phyloP scores from a whole-genome alignment of 2,888 invertebrate species.

The Blomia tropicalis region DNA sequence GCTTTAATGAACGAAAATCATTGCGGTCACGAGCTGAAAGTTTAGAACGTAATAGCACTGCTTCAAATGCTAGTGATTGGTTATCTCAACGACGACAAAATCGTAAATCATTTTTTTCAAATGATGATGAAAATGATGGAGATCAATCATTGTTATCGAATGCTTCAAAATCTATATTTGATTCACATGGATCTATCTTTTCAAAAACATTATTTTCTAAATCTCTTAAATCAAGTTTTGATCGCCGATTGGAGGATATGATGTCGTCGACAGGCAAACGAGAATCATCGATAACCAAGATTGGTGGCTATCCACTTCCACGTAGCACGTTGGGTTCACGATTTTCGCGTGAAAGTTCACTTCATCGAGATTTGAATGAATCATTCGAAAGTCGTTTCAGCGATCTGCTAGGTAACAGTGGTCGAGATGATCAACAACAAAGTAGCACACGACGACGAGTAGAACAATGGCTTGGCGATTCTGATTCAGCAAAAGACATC shows the following conservation, averaged over 20 bases:
- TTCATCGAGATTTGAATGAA: conserved; percentile 12
- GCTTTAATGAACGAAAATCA: conserved; percentile 25
- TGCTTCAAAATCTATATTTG: neutral
- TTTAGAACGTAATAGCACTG: conserved; percentile 26
- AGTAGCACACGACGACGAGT: conserved; percentile 25
- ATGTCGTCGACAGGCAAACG: neutral
- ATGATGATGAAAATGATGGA: conserved; percentile 23
- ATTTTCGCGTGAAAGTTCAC: conserved; percentile 8
- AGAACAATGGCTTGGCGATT: conserved; percentile 30
- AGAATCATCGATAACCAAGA: neutral
- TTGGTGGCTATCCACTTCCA: neutral
- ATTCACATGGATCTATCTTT: neutral
- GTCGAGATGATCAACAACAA: neutral
- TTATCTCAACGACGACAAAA: neutral
- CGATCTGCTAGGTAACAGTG: neutral
- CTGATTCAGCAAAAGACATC: conserved; percentile 13
- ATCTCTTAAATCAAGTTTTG: conserved; percentile 3
- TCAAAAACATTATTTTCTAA: conserved; percentile 4
- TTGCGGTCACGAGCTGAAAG: conserved; percentile 29
- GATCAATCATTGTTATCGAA: conserved; percentile 4
- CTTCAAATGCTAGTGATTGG: conserved; percentile 10
- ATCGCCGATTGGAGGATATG: neutral
- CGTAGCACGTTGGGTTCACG: neutral
- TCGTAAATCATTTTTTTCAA: neutral
- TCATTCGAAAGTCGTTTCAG: conserved; percentile 25